Base-by-base conservation (phyloP, 2,113 vertebrate genomes). In the Steatornis caripensis region DNA sequence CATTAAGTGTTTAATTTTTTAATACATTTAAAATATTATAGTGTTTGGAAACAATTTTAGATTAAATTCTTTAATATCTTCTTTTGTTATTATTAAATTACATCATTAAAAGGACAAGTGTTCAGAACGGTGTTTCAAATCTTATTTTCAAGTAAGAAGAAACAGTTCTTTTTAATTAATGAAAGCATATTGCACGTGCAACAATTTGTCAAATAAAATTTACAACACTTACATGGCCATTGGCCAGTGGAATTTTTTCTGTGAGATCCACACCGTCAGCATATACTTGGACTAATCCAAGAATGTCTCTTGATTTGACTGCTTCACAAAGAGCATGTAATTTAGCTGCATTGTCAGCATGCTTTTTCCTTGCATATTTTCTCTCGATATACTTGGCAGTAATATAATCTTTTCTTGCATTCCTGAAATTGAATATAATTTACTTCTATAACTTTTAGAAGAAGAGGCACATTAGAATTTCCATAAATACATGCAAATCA, bases 321-420 rank as follows among this genome's bases (percentile, higher is more conserved):
- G 99, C 98, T 95, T 99, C 98, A 71, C 99, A 99, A 51, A 99
- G 98, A 51, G 96, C 96, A 23, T 98, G 98, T 53, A 99, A 98
- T 60, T 98, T 98, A 58, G 98, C 95, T 2, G 94, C 49, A 2
- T 92, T 95, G 61, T 99, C 98, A 1, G 69, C 23, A 3, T 98
- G 98, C n/a, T 97, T 98, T 36, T 97, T 99, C 91, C 95, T 97
- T 15, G 98, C 98, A 7, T 99, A 99, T 27, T 98, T 98, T 94
- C 98, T 99, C 97, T 99, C 99, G 6, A 98, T 99, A 97, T 99
- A 99, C 96, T 99, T 99, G 80, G 99, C 99, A 13, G 98, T 99
- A 95, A 99, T 99, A 97, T 98, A 99, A 97, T 99, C 99, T 98
- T 99, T 99, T 92, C 99, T 98, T 43, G 96, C 98, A 87, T 99